Evolutionary conservation across 2,797 vertebrate species (phyloP), one percentile per base, ranked within the genome.

Genomic region (Urophycis tenuis): DNA sequence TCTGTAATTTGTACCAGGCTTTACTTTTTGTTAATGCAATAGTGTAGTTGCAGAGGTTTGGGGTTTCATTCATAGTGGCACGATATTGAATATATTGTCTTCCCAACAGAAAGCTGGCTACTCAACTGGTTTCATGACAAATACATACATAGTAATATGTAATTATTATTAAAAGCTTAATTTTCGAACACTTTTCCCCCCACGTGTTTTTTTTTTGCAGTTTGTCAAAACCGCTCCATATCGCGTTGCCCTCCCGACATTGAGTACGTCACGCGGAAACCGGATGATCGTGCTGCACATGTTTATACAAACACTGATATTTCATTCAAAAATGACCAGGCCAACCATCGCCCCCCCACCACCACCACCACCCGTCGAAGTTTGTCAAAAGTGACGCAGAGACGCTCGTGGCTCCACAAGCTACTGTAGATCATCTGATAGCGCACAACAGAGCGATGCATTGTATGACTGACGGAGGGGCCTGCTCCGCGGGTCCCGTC

Each of bases 301-400:
- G 25, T 64, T 64, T 83, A 82, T 86, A 76, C 77, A 83, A 87
- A 88, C 88, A 74, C 82, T 80, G 11, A 82, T 74, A 83, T 83
- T 89, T 87, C 89, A 90, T 92, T 92, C 85, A 91, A 82, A 89
- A 85, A 88, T 85, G 80, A 74, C 78, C 77, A 79, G 72, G 70
- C 86, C 83, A 78, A 85, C 77, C 87, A 82, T 79, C 81, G 82
- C 82, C 86, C 90, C 90, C 80, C 88, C n/a, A n/a, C n/a, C 90
- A 81, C 86, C 90, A 90, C 80, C 88, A 90, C 39, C 39, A 6
- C 39, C 39, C 12, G 60, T 64, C 1, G 8, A 71, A 31, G 73
- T 35, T 22, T 80, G 88, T 87, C 82, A 81, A 72, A 77, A 83
- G 81, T 90, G 85, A 91, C 82, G 87, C 88, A 88, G 82, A 83